Evolutionary conservation across 2,797 vertebrate genomes (phyloP), one percentile per base, ranked within the genome.

Genomic region (Enteromius anoplus): DNA sequence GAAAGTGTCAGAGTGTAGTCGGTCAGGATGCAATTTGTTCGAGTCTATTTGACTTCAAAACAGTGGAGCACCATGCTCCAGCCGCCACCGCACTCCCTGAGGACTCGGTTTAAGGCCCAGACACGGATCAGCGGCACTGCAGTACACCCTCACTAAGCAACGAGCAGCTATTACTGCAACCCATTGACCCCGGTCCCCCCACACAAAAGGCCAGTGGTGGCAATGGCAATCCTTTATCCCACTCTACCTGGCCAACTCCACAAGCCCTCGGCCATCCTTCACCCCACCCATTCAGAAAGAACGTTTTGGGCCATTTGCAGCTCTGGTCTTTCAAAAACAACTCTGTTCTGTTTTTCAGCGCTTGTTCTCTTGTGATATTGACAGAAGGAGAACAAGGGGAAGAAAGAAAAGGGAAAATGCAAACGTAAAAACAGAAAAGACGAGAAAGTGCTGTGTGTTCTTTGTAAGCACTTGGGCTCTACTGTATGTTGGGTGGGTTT

Each of bases 401-500:
- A 58, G 51, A 68, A 70, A 79, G 77, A 42, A 60, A 82, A 21
- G 37, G 65, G 47, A 64, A 72, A 83, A 64, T 32, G 37, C 69
- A 51, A 34, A 82, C 15, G 37, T 55, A 49, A 71, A 79, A 75
- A 86, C 23, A 68, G 53, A 72, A 75, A 55, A 47, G 66, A 69
- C 19, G 12, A 69, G 37, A 79, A 85, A 80, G 71, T 75, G 62
- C 73, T 83, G 26, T 49, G 75, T 62, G 80, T 89, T 84, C 86
- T 86, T 80, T 84, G 78, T 75, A 82, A 86, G 66, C 55, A 37
- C 65, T 68, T 79, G 83, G 76, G 70, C 78, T 85, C 78, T 75
- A 85, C 75, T 86, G 78, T 85, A 80, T 82, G 83, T 85, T 88
- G 79, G 81, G 75, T 65, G 83, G 80, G 68, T 84, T 68, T 73